These are phyloP conservation scores for Falco biarmicus DNA, from an alignment of 2,797 vertebrate species.

Conservation along the genomic window DNA sequence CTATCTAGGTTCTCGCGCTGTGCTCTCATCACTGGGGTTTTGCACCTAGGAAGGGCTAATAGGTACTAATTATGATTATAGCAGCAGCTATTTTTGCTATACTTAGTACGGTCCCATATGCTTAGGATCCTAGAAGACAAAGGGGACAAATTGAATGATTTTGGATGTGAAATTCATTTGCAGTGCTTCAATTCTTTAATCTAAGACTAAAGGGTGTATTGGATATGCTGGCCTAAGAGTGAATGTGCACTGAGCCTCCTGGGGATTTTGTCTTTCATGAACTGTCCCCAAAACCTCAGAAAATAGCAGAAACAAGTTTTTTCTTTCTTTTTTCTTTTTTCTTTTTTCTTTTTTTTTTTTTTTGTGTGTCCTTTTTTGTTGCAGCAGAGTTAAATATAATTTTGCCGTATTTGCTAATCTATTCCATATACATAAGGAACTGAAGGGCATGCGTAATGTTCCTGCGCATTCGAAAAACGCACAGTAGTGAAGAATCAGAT, in stretches of 20 bases:
- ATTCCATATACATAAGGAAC: not conserved
- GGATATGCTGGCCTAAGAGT: constrained; percentile 62
- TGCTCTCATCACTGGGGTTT: constrained; percentile 57
- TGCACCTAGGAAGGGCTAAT: constrained; percentile 67
- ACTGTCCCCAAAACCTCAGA: not conserved
- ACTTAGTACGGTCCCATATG: constrained; percentile 67
- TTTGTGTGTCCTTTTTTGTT: not conserved
- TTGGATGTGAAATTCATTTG: constrained; percentile 75
- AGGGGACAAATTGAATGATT: constrained; percentile 69
- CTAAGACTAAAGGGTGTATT: constrained; percentile 69
- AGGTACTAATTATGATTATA: constrained; percentile 65
- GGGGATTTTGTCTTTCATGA: constrained; percentile 21
- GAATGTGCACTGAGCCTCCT: constrained; percentile 40
- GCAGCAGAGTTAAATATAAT: not conserved
- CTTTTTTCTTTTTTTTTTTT: not conserved
- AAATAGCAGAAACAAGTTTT: constrained; percentile 18
- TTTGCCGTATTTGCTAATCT: not conserved
- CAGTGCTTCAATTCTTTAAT: constrained; percentile 74
- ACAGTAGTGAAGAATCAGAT: not conserved
- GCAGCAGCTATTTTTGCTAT: constrained; percentile 64
- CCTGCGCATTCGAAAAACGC: not conserved
- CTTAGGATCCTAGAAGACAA: constrained; percentile 66
- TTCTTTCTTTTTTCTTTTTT: not conserved
- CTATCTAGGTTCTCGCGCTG: constrained; percentile 47
- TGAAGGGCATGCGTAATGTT: not conserved